Base-by-base conservation (phyloP, 2,797 vertebrate genomes). In the Picus viridis region DNA sequence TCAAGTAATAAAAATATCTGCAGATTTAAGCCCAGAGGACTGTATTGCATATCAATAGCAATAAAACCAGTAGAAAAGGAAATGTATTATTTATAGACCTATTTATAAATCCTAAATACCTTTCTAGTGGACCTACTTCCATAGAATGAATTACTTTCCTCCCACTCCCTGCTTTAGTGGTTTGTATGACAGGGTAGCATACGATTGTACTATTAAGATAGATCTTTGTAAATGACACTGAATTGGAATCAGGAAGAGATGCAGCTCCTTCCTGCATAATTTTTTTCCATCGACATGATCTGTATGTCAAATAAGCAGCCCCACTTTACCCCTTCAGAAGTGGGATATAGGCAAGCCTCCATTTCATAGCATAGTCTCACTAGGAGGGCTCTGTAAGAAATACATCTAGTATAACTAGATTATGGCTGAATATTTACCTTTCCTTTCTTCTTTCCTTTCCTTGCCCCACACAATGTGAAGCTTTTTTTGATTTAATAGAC, bases 71-170 rank as follows among this genome's bases (percentile, higher is more conserved):
- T 51, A 94, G 92, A 96, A 97, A 94, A 87, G 93, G 86, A 95
- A 96, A 96, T 97, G 85, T 93, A 97, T 97, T 96, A 97, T 97
- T 97, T 96, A 97, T 94, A 86, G 91, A 86, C 41, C 71, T 95
- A 90, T 95, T 97, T 96, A 95, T 94, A 90, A 92, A 96, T 73
- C 64, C 87, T 94, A 96, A 97, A 95, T 94, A 94, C 85, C 89
- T 86, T 41, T 89, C 70, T 73, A 77, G 79, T 71, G 89, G 79
- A 95, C 76, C 36, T 89, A 53, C 72, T 94, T 84, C 77, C 86
- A 18, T 56, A 30, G 89, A 96, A 89, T 86, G 87, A 83, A 90
- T 84, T 70, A 70, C 67, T 45, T 94, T 88, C 19, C 20, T 90
- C 58, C 36, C 32, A 36, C 72, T 89, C 32, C 19, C 13, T 88